phyloP scores from a whole-genome alignment of 2,797 vertebrate species.

The Gorsachius magnificus region DNA sequence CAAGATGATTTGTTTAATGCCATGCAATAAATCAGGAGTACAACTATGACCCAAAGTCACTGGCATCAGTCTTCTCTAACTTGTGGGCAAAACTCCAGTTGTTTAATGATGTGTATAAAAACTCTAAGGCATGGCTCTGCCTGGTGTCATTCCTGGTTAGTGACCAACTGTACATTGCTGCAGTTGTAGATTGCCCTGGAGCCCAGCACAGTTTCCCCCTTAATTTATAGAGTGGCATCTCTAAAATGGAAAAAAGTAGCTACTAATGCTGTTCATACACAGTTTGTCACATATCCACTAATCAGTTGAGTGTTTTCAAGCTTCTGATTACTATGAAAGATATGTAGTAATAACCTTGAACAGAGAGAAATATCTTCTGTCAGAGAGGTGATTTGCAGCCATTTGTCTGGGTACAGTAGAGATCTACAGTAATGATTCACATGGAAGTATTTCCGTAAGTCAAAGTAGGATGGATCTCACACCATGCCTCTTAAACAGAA shows the following conservation, averaged over 20 bases:
- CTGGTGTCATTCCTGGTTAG: constrained; percentile 42
- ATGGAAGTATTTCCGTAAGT: not conserved
- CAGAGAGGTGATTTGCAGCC: not conserved
- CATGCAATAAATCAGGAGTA: not conserved
- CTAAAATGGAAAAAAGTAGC: not conserved
- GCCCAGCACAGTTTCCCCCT: not conserved
- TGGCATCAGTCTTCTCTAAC: not conserved
- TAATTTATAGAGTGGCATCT: not conserved
- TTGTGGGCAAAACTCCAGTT: constrained; percentile 26
- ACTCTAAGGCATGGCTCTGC: not conserved
- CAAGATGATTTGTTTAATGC: not conserved
- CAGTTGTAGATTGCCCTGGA: not conserved
- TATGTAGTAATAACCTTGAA: not conserved
- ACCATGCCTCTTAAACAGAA: not conserved
- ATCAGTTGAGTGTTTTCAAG: not conserved
- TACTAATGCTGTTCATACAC: not conserved
- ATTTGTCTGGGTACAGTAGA: not conserved
- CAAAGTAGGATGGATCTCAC: not conserved
- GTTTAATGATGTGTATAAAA: constrained; percentile 45
- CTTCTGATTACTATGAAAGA: not conserved
- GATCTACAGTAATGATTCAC: not conserved
- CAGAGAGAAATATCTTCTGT: not conserved
- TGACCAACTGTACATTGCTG: not conserved
- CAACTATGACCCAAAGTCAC: not conserved
- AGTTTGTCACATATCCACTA: not conserved